phyloP scores from a whole-genome alignment of 2,888 invertebrate species.

The Limnephilus marmoratus region DNA sequence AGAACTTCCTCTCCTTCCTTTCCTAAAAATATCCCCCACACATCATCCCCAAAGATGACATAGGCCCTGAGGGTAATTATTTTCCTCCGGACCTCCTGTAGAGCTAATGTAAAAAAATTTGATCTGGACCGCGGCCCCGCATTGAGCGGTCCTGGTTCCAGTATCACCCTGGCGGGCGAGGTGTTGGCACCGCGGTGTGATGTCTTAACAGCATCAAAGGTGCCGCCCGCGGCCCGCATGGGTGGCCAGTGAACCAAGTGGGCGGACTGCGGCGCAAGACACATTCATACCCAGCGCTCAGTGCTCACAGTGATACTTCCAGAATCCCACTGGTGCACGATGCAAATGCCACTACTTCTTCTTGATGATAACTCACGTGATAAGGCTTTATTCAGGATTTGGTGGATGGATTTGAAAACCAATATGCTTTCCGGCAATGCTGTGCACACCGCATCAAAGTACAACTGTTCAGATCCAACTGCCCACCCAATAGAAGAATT shows the following conservation, averaged over 20 bases:
- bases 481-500: too few species aligned
- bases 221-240: constrained; percentile 63
- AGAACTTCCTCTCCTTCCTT: too few species aligned
- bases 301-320: not conserved
- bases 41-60: too few species aligned
- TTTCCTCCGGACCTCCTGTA: too few species aligned
- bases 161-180: constrained; percentile 13
- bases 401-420: not conserved
- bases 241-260: constrained; percentile 56
- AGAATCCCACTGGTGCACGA: not conserved
- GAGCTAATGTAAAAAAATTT: too few species aligned
- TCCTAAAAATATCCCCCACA: too few species aligned
- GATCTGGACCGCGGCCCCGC: not conserved
- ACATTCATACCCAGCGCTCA: not conserved
- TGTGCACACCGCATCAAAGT: too few species aligned
- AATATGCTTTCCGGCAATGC: not conserved
- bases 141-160: not conserved
- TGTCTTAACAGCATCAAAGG: constrained; percentile 65
- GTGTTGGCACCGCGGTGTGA: constrained; percentile 55
- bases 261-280: constrained; percentile 15
- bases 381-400: not conserved
- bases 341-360: not conserved
- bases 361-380: not conserved
- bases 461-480: too few species aligned
- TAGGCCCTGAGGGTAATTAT: too few species aligned